Base-by-base conservation (phyloP, 2,113 vertebrate genomes). In the Larimichthys polyactis region DNA sequence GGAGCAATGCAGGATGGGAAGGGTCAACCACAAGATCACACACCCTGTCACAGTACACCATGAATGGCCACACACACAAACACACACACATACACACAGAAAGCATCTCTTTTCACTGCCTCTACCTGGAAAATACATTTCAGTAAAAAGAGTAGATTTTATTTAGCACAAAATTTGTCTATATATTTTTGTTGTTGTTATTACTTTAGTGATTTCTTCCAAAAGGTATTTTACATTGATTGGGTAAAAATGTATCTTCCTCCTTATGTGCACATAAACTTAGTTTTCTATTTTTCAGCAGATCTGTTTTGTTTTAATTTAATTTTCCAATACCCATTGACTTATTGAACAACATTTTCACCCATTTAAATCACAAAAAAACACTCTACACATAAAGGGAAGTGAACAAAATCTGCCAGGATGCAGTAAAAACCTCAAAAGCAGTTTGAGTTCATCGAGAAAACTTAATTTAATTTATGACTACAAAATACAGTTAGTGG, bases 11-110 rank as follows among this genome's bases (percentile, higher is more conserved):
- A 71, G 48, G 59, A 80, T 80, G 64, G 46, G 73, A 85, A 82
- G 66, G 89, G 79, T 87, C 82, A 82, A n/a, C 55, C 54, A 40
- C 70, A 71, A 81, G 75, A 52, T 79, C 83, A 85, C 27, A 78
- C 4, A 74, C 64, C 58, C 43, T 81, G 77, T 83, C 58, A 70
- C 24, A 40, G 46, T 11, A 27, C 11, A 20, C 20, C 4, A 17
- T 60, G 54, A 64, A 71, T 32, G 11, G 15, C 71, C 55, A 32
- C 57, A 67, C 68, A 44, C 71, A 71, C 79, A 68, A 44, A 51
- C 63, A 67, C 59, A 49, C 49, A 59, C 15, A 74, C 46, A 48
- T 11, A 20, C 75, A 71, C 55, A 58, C 73, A 36, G 12, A 17
- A 62, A 20, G 43, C 24, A 22, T 36, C 49, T 48, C 0, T 62